These are phyloP conservation scores for Cynopterus brachyotis DNA, from an alignment of 2,113 vertebrate species.

Conservation along the genomic window DNA sequence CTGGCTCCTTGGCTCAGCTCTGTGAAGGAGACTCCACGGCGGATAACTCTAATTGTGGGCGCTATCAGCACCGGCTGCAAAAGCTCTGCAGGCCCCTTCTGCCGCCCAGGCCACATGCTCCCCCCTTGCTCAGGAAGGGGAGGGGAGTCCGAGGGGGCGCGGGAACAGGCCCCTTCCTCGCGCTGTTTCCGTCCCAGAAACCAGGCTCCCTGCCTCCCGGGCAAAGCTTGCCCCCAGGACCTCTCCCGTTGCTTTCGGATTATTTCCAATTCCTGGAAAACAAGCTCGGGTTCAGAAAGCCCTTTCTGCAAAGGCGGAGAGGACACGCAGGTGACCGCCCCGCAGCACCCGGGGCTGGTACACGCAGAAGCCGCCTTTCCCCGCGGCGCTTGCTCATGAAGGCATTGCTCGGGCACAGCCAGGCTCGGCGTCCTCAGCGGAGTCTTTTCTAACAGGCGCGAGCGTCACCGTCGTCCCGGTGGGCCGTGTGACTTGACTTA, in stretches of 20 bases:
- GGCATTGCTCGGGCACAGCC: neutral
- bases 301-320: neutral
- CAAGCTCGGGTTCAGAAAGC: neutral
- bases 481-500: neutral
- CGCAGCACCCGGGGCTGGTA: neutral
- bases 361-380: neutral
- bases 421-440: neutral
- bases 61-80: neutral
- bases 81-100: neutral
- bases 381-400: neutral
- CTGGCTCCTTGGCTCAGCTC: neutral
- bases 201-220: neutral
- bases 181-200: neutral
- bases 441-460: neutral
- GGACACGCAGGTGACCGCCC: neutral
- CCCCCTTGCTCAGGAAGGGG: neutral
- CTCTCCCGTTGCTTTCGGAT: neutral
- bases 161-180: neutral
- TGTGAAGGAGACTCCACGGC: conserved; percentile 46
- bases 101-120: neutral
- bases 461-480: rapidly evolving
- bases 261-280: neutral
- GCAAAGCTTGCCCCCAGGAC: neutral
- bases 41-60: conserved; percentile 38
- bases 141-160: neutral